A percentile compares a stretch with the other conserved stretches of the same genome.
Conservation (phyloP, 92 coral and sea anemone genomes). For the Phenganax subtilis region DNA sequence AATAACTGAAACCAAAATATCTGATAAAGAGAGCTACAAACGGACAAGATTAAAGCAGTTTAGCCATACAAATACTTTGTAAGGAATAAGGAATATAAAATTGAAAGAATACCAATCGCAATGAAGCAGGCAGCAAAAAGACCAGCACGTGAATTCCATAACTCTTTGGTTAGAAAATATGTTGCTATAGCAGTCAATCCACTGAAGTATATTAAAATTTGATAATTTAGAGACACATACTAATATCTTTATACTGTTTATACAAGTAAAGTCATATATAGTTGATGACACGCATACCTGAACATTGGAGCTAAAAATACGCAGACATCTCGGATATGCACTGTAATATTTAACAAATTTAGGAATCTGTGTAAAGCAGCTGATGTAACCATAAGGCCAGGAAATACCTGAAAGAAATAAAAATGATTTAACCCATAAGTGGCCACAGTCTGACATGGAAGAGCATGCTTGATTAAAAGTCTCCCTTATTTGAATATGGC, state of each 20-base stretch:
- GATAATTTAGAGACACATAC: not conserved
- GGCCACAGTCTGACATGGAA: not conserved
- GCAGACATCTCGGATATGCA: slow-evolving; percentile 94
- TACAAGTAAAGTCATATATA: not conserved
- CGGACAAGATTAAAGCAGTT: not conserved
- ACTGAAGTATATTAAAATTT: slow-evolving; percentile 46
- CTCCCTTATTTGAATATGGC: too few relatives aligned
- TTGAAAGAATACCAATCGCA: slow-evolving; percentile 54
- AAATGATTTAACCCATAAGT: slow-evolving; percentile 19
- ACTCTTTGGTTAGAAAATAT: slow-evolving; percentile 84
- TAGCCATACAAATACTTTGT: not conserved
- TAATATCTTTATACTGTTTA: not conserved
- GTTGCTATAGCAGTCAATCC: slow-evolving; percentile 98
- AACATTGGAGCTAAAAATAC: slow-evolving; percentile 92
- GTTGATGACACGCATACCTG: slow-evolving; percentile 48
- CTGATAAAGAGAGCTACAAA: not conserved
- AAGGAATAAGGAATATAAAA: not conserved
- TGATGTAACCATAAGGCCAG: slow-evolving; percentile 96
- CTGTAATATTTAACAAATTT: slow-evolving; percentile 75
- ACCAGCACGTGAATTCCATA: slow-evolving; percentile 98
- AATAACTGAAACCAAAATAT: not conserved
- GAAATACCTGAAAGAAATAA: slow-evolving; percentile 67
- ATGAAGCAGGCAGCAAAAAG: slow-evolving; percentile 98
- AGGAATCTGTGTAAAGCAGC: slow-evolving; percentile 81
- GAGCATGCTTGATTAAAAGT: not conserved